phyloP scores from a whole-genome alignment of 2,113 vertebrate genomes.

The Chaetodon trifascialis region DNA sequence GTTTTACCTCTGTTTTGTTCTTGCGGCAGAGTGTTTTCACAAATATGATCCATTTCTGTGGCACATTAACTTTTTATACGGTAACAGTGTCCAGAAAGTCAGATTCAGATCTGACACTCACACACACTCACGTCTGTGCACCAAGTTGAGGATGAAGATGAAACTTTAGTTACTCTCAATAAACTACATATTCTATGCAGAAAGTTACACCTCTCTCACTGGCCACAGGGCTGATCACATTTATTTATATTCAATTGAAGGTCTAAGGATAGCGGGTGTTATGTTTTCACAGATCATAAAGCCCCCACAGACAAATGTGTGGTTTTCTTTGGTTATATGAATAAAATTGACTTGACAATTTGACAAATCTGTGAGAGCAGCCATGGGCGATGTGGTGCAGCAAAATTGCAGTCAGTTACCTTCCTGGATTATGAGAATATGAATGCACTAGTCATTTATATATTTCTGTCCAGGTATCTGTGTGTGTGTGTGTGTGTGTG shows the following conservation, averaged over 20 bases:
- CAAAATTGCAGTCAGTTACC: not conserved
- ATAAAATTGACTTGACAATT: not conserved
- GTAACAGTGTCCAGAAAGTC: too few relatives aligned
- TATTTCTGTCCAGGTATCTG: not conserved
- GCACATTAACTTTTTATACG: too few relatives aligned
- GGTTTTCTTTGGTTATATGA: not conserved
- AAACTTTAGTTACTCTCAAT: not conserved
- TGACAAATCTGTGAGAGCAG: not conserved
- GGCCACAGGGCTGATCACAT: not conserved
- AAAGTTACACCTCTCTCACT: not conserved
- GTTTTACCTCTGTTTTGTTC: too few relatives aligned
- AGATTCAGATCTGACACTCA: too few relatives aligned
- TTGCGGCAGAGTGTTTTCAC: too few relatives aligned
- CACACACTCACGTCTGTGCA: too few relatives aligned
- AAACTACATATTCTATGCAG: not conserved
- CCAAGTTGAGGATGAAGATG: too few relatives aligned
- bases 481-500: not conserved
- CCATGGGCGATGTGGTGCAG: not conserved
- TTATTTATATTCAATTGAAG: not conserved
- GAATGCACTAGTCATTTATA: not conserved
- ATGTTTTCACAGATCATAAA: not conserved
- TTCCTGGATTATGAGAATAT: not conserved
- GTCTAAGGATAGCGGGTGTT: not conserved
- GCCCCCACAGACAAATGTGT: not conserved
- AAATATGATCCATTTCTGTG: too few relatives aligned